Base-by-base conservation (phyloP, 2,113 vertebrate species). In the Brachyistius frenatus region DNA sequence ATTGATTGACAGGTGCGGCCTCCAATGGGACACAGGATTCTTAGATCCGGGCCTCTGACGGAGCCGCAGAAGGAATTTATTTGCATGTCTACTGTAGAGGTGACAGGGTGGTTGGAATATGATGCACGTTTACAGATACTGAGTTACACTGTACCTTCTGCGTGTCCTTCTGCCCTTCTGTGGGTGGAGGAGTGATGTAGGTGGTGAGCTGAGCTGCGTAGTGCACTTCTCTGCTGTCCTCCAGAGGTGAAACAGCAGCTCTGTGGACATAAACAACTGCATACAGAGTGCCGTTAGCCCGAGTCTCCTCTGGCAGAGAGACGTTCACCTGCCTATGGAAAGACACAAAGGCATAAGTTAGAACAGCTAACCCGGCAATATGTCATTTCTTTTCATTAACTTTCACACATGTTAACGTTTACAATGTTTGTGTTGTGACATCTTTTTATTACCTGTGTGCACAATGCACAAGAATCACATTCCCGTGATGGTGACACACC, bases 221-320 rank as follows among this genome's bases (percentile, higher is more conserved):
- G 88, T 98, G 97, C 55, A 99, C 97, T 52, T 98, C 95, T 87
- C 95, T 96, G 56, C 92, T 92, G 23, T 99, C 98, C 7, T 97
- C 95, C 96, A 98, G 96, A 0, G 97, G 98, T 36, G 96, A 94
- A 65, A 96, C 57, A 10, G 97, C 96, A 47, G 94, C 94, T 67
- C 96, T 97, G 87, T 99, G 98, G 62, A 99, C 92, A 78, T 98
- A 99, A 78, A 99, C 92, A 23, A 97, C 95, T 0, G 97, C 96
- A 56, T 96, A 97, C 50, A 99, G 88, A 0, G 96, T 97, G 69
- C 97, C 97, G 1, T 99, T 99, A 84, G 95, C 96, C 50, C 95
- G 93, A 0, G 96, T 98, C 86, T 96, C 96, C 92, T 96, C 95
- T 80, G 97, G 97, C 81, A 99, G 92, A 60, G 95, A 93, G 33